A percentile compares a stretch with the other conserved stretches of the same genome.
These are phyloP conservation scores for Macaria liturata DNA, from an alignment of 2,888 invertebrate species.

Conservation along the genomic window DNA sequence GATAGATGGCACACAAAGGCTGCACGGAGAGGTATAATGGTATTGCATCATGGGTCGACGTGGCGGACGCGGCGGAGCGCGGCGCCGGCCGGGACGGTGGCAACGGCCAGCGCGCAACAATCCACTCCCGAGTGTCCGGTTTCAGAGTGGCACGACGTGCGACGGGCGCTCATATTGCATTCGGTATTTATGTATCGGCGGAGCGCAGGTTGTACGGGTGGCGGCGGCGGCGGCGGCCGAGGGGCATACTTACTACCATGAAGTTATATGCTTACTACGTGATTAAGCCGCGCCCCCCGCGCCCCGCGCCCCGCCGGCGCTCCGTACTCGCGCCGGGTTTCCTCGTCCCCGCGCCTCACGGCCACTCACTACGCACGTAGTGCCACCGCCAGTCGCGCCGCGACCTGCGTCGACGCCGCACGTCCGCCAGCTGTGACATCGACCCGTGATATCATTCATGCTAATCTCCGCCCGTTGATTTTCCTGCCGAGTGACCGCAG, in stretches of 20 bases:
- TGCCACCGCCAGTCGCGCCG: conserved; percentile 78
- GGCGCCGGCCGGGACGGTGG: conserved; percentile 55
- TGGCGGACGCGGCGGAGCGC: conserved; percentile 33
- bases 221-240: conserved; percentile 55
- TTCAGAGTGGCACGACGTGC: conserved; percentile 78
- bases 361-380: conserved; percentile 82
- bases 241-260: conserved; percentile 82
- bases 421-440: conserved; percentile 44
- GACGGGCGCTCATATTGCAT: conserved; percentile 71
- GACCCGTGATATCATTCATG: conserved; percentile 74
- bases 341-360: conserved; percentile 83
- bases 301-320: conserved; percentile 50
- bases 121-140: conserved; percentile 80
- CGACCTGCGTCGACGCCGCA: conserved; percentile 78
- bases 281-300: conserved; percentile 75
- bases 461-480: conserved; percentile 76
- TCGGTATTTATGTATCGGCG: conserved; percentile 77
- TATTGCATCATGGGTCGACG: conserved; percentile 59
- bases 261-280: too few relatives aligned
- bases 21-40: conserved; percentile 42
- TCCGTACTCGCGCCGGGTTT: conserved; percentile 82
- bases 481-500: conserved; percentile 75
- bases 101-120: conserved; percentile 67
- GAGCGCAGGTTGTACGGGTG: conserved; percentile 73
- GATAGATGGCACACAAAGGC: conserved; percentile 56